Evolutionary conservation across 2,888 invertebrate species (phyloP), one percentile per base, ranked within the genome.

Genomic region (Chalcosyrphus nemorum): DNA sequence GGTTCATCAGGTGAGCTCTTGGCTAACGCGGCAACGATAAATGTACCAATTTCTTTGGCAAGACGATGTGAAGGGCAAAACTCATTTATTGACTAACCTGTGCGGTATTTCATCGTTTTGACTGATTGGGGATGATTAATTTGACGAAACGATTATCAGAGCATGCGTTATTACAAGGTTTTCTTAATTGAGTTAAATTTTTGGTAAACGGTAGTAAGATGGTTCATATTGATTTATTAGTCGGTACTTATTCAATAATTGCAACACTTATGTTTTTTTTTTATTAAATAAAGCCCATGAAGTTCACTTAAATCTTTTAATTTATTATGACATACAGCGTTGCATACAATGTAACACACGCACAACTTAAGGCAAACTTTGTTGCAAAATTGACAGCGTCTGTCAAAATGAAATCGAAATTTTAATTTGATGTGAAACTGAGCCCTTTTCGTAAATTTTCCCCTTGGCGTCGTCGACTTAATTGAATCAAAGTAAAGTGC

Each of bases 81-180:
- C 45, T 57, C 32, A 76, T 66, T 76, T 76, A 32, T 29, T 47
- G 61, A 15, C 41, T 50, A 35, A 76, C 57, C 41, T 68, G 76
- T 76, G 71, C 61, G 76, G 68, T 59, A 27, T 57, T 66, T 57
- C 19, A 41, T 21, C 38, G 17, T 52, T 32, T 56, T 65, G 76
- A 76, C 66, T 66, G 76, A 76, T 76, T 76, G 76, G 66, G 5
- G 57, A 59, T 43, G 68, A 76, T 76, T 76, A 76, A 76, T 76
- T 68, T 76, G 68, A 59, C 57, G 59, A 68, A 59, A 59, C 59
- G 66, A 76, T 59, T 76, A 76, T 38, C 59, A 57, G 52, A 66
- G 59, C 76, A 38, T 50, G 76, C 24, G 59, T 52, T 75, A 38
- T 56, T 56, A 47, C 65, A 47, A 21, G 56, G 4, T 15, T 27